Base-by-base conservation (phyloP, 2,113 vertebrate species). In the Tamias sibiricus region DNA sequence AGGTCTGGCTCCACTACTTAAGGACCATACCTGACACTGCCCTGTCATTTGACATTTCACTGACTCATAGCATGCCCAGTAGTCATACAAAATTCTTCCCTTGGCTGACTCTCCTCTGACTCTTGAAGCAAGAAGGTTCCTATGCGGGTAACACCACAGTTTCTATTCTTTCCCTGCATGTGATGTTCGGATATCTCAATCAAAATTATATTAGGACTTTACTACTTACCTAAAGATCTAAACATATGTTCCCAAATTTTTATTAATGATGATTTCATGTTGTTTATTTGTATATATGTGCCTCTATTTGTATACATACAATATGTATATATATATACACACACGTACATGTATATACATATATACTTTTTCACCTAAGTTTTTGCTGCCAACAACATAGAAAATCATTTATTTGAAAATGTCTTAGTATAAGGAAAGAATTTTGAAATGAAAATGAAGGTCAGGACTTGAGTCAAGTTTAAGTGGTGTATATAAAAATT, bases 371-470 rank as follows among this genome's bases (percentile, higher is more conserved):
- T 24, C 11, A 22, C 14, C 40, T 75, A 66, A 49, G 12, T 35
- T 64, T 69, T 95, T 90, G 1, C 52, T 94, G 44, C 24, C 87
- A 87, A 81, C 10, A 87, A 47, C 16, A 68, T 75, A 80, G 77
- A 44, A 62, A n/a, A 54, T 57, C 7, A 47, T n/a, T 42, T 87
- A 40, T 80, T 87, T 81, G 59, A 85, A 97, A 94, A 80, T 81
- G 24, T 28, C 14, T 87, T 84, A 54, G 8, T 66, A 22, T 64
- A 57, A 42, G 37, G 35, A 84, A 62, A 85, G 30, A 13, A 0
- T 47, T 81, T 79, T 32, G 8, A 20, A 64, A 37, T 80, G 49
- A 79, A 95, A 94, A 57, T 16, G 57, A 71, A 95, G 10, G 13
- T 52, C n/a, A 14, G 14, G n/a, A n/a, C n/a, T n/a, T n/a, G 30